Evolutionary conservation across 2,113 vertebrate species (phyloP).

Genomic region (Lophotis ruficrista): DNA sequence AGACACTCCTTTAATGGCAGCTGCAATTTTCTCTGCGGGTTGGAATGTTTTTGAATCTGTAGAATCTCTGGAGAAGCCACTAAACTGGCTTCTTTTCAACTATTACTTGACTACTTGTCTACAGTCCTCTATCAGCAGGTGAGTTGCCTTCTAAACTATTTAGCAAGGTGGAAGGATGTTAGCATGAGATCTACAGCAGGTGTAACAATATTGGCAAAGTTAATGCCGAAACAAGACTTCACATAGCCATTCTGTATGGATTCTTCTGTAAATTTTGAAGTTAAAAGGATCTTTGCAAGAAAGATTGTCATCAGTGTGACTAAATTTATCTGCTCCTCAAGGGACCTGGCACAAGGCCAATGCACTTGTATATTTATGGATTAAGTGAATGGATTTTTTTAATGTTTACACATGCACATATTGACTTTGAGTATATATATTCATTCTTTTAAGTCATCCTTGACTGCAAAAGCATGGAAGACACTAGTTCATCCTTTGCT

Average conservation of each 20-base stretch:
- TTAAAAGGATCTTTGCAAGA: neutral
- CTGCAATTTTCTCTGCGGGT: constrained; percentile 93
- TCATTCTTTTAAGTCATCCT: neutral
- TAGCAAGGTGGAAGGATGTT: constrained; percentile 20
- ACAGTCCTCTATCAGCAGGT: constrained; percentile 94
- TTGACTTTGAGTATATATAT: neutral
- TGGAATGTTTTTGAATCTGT: constrained; percentile 98
- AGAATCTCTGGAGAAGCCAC: constrained; percentile 91
- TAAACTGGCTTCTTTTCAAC: constrained; percentile 98
- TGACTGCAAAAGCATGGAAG: neutral
- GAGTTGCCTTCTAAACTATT: constrained; percentile 64
- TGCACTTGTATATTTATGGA: neutral
- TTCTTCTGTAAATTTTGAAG: neutral
- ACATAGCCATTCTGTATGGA: neutral
- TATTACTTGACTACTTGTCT: constrained; percentile 98
- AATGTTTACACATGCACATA: neutral
- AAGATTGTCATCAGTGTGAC: neutral
- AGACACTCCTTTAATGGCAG: constrained; percentile 91
- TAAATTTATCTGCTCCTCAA: neutral
- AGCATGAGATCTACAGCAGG: neutral
- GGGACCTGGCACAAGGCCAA: neutral
- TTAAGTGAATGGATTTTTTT: neutral
- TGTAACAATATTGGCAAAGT: neutral
- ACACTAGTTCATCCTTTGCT: neutral
- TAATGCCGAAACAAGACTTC: neutral